Base-by-base conservation (phyloP, 35 echinoderm and acorn worm species). In the Apostichopus parvimensis region DNA sequence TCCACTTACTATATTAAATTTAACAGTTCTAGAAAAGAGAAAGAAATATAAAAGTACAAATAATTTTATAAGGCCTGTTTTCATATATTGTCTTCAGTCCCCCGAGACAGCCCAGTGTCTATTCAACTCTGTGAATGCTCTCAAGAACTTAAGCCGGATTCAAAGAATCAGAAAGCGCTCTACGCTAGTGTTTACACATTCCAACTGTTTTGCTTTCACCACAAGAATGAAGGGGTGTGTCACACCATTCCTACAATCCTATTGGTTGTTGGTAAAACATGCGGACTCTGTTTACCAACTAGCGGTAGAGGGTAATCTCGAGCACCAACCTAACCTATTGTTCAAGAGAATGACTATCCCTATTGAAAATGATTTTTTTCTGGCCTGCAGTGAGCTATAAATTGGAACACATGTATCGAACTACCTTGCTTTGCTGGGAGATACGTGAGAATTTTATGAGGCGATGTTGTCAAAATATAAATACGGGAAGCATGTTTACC, bases 221-320 rank as follows among this genome's bases (percentile, higher is more conserved):
- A 54, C 79, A 55, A 82, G 79, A 82, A 82, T 82, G 45, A 55
- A 56, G 10, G 55, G 79, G 79, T 82, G 79, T 82, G 79, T 82
- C 79, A 55, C 52, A 14, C 79, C 79, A 82, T 82, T 82, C 52
- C 14, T 34, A 11, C 45, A 56, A 6, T 18, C 79, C 54, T 9
- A 82, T 82, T 82, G 79, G 79, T 56, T 82, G 79, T n/a, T 82
- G 24, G 45, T 34, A 17, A 56, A 82, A 68, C 64, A 68, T 14
- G 11, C 64, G 11, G 18, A 45, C 34, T 45, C 34, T 45, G 34
- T 45, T 45, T 45, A 45, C 34, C 18, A 68, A 9, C 9, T 68
- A 18, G 64, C 11, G 4, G 64, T 4, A 68, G 18, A 68, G 64
- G 64, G 64, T 68, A 68, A 68, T 68, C 64, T 68, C 64, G 64